These are phyloP conservation scores for Numenius arquata DNA, from an alignment of 2,113 vertebrate species.

Conservation along the genomic window DNA sequence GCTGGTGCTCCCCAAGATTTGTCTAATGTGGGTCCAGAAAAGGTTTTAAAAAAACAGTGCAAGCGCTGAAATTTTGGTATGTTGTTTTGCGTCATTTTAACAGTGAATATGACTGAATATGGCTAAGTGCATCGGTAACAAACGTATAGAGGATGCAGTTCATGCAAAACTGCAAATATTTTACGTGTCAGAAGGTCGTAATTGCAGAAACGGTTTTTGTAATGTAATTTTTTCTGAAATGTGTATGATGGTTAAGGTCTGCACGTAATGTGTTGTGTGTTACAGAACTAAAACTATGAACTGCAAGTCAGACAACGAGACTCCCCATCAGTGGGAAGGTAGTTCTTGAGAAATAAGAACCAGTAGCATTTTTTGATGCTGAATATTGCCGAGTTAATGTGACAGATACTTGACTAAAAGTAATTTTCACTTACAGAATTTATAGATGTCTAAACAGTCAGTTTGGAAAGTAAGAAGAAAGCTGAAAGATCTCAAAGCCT, in stretches of 20 bases:
- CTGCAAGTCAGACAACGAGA: not conserved
- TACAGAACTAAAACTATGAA: not conserved
- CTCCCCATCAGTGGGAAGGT: not conserved
- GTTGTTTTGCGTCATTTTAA: not conserved
- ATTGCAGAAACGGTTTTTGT: not conserved
- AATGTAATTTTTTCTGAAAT: not conserved
- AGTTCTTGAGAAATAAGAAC: not conserved
- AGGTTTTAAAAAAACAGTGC: not conserved
- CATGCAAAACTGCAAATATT: not conserved
- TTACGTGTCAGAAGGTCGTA: not conserved
- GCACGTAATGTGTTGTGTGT: not conserved
- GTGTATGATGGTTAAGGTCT: not conserved
- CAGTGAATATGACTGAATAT: not conserved
- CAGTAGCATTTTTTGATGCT: not conserved
- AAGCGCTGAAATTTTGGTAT: not conserved
- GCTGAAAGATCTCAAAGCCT: not conserved
- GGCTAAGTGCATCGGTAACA: not conserved
- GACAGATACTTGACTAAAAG: not conserved
- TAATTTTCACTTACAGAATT: not conserved
- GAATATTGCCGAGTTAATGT: not conserved
- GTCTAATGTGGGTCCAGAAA: not conserved
- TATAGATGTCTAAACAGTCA: not conserved
- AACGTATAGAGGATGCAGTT: not conserved
- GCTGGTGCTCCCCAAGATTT: not conserved
- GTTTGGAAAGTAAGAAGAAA: conserved; percentile 6